Evolutionary conservation across 2,888 invertebrate species (phyloP).

Genomic region (Polyommatus iphigenia): DNA sequence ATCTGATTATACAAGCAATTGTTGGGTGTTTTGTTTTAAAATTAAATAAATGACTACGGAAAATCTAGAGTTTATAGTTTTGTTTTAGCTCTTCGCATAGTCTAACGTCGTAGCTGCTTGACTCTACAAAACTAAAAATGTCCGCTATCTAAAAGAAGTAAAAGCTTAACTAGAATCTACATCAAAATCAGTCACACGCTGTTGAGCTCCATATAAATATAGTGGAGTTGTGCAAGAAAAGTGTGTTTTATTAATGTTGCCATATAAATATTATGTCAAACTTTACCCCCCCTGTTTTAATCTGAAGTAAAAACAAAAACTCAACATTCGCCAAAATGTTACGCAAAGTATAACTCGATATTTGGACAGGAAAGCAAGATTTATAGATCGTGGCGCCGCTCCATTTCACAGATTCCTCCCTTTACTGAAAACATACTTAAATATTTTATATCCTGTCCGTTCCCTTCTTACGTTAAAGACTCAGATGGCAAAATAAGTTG

Average conservation of each 20-base stretch:
- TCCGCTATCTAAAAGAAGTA: no score
- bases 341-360: background rate
- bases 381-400: background rate
- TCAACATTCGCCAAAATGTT: background rate
- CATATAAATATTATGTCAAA: background rate
- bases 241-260: no score
- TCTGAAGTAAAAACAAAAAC: background rate
- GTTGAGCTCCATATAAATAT: no score
- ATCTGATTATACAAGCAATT: conserved; percentile 6
- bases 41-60: no score
- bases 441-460: background rate
- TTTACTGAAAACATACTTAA: background rate
- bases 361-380: background rate
- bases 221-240: no score
- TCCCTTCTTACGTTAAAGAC: background rate
- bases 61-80: no score
- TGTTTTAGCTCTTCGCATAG: no score
- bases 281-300: no score
- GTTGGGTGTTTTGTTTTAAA: background rate
- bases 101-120: no score
- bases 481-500: background rate
- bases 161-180: no score
- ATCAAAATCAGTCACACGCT: no score
- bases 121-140: no score
- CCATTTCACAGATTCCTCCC: background rate